Evolutionary conservation across 1,140 invertebrate species (phyloP).

Genomic region (Tetramorium alpestre): DNA sequence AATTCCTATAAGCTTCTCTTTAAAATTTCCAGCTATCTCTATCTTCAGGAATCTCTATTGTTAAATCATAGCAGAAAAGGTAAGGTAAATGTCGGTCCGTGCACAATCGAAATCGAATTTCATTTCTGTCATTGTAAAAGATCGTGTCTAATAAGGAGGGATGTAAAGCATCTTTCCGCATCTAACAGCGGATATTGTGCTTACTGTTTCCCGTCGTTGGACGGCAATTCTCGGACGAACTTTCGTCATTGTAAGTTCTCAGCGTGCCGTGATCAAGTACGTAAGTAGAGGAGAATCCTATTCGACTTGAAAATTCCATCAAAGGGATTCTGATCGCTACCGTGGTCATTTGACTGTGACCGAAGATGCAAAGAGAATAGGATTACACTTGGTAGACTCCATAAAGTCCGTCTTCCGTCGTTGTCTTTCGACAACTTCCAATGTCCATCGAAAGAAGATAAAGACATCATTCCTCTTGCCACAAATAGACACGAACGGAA

Average conservation of each 20-base stretch:
- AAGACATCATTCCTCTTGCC: conserved; percentile 4
- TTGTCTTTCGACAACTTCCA: conserved; percentile 8
- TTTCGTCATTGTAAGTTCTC: conserved; percentile 46
- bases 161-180: neutral
- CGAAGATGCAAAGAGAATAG: conserved; percentile 9
- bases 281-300: conserved; percentile 15
- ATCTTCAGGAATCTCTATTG: conserved; percentile 12
- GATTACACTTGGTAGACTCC: conserved; percentile 16
- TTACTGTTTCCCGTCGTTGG: neutral
- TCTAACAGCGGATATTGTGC: conserved; percentile 20
- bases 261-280: conserved; percentile 17
- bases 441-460: conserved; percentile 2
- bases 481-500: conserved; percentile 28
- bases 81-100: conserved; percentile 24
- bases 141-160: conserved; percentile 11
- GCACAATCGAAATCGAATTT: conserved; percentile 31
- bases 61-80: conserved; percentile 21
- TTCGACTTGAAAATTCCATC: conserved; percentile 54
- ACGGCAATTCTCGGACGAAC: neutral
- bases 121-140: conserved; percentile 25
- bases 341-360: conserved; percentile 31
- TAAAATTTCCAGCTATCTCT: neutral
- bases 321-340: conserved; percentile 36
- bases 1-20: neutral
- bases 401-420: neutral